Evolutionary conservation across 2,113 vertebrate genomes (phyloP).

Genomic region (Gracilinanus agilis): DNA sequence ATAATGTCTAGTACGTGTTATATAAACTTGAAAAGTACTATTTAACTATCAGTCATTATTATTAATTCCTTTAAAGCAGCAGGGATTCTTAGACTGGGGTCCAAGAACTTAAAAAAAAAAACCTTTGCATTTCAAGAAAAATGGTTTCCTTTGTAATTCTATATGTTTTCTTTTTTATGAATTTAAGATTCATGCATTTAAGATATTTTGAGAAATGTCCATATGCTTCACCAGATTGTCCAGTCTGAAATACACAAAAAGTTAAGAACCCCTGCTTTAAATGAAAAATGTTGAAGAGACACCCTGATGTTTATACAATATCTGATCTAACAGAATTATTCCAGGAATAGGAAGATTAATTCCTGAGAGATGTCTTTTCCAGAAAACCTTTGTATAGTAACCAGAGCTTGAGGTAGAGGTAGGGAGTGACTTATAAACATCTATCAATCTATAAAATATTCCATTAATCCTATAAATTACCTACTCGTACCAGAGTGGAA

Average conservation of each 20-base stretch:
- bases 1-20: not conserved
- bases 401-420: slow-evolving; percentile 23
- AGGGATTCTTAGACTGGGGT: not conserved
- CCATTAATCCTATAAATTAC: not conserved
- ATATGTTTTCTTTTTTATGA: not conserved
- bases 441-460: not conserved
- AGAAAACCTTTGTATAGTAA: slow-evolving; percentile 54
- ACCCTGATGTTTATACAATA: not conserved
- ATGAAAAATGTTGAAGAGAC: slow-evolving; percentile 36
- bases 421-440: slow-evolving; percentile 1
- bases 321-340: slow-evolving; percentile 27
- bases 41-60: not conserved
- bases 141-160: not conserved
- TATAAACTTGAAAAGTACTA: not conserved
- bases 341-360: slow-evolving; percentile 31
- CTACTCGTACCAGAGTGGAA: not conserved
- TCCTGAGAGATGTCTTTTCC: slow-evolving; percentile 43
- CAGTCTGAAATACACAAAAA: not conserved
- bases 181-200: not conserved
- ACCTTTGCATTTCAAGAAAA: not conserved
- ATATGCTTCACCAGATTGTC: not conserved
- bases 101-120: not conserved
- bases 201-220: not conserved
- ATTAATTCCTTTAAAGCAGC: not conserved
- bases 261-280: not conserved